A percentile compares a stretch with the other conserved stretches of the same genome.
Conservation (phyloP, 2,797 vertebrate genomes). For the Capromys pilorides region DNA sequence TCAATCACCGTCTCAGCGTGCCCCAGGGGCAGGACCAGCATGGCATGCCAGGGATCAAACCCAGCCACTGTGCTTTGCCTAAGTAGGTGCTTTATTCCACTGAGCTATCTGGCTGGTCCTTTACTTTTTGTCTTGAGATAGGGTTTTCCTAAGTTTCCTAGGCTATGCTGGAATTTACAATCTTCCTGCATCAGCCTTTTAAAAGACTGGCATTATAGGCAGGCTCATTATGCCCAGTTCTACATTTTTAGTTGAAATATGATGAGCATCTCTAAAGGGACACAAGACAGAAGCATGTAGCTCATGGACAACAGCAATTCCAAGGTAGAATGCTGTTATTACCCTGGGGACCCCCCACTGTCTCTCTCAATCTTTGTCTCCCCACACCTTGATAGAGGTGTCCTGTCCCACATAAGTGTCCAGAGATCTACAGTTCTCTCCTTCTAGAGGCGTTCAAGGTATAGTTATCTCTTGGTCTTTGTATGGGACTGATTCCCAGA, state of each 20-base stretch:
- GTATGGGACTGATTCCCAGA: not conserved
- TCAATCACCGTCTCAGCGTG: too few relatives aligned
- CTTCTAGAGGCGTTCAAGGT: not conserved
- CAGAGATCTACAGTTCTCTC: not conserved
- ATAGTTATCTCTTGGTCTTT: not conserved
- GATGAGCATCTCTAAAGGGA: too few relatives aligned
- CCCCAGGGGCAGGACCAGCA: too few relatives aligned
- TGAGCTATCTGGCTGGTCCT: not conserved
- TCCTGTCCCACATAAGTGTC: not conserved
- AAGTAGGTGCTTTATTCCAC: too few relatives aligned
- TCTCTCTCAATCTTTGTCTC: not conserved
- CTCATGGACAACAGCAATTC: not conserved
- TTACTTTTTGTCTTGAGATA: not conserved
- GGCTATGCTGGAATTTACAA: not conserved
- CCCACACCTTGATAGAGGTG: too few relatives aligned
- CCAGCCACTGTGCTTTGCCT: too few relatives aligned
- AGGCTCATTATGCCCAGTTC: not conserved
- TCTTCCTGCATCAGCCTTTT: not conserved
- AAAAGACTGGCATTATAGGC: not conserved
- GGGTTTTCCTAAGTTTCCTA: not conserved
- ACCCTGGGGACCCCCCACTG: not conserved
- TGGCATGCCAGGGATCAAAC: too few relatives aligned
- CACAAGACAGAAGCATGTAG: accelerated
- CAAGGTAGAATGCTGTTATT: not conserved
- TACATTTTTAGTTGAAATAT: not conserved